phyloP scores from a whole-genome alignment of 2,888 invertebrate species.

The Callosobruchus maculatus region DNA sequence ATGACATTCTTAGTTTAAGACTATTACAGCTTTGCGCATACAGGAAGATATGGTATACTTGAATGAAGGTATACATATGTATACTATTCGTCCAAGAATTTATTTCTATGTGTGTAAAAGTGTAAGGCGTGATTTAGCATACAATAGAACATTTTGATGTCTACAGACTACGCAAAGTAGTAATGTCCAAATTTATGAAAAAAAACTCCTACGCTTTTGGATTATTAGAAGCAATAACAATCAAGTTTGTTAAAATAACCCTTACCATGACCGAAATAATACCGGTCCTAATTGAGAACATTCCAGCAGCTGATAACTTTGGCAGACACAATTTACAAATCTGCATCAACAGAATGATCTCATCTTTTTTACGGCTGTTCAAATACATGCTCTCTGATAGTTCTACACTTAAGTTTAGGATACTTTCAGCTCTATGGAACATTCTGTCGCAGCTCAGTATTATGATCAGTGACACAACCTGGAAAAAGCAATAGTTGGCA shows the following conservation, averaged over 20 bases:
- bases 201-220: no score
- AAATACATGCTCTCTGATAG: background rate
- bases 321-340: background rate
- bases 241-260: background rate
- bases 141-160: no score
- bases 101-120: no score
- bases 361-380: background rate
- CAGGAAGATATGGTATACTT: no score
- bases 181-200: no score
- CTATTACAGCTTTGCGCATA: no score
- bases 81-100: no score
- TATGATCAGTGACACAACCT: background rate
- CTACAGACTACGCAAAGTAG: no score
- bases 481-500: background rate
- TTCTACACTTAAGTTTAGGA: background rate
- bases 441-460: background rate
- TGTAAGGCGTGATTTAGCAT: no score
- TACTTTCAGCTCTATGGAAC: background rate
- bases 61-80: no score
- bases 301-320: background rate
- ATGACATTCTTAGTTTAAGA: no score
- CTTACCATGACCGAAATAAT: background rate
- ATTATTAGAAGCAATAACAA: background rate
- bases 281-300: constrained; percentile 1
- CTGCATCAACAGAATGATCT: background rate